These are phyloP conservation scores for Leptoteleia sp. DNA, from an alignment of 1,140 invertebrate genomes.

Conservation along the genomic window DNA sequence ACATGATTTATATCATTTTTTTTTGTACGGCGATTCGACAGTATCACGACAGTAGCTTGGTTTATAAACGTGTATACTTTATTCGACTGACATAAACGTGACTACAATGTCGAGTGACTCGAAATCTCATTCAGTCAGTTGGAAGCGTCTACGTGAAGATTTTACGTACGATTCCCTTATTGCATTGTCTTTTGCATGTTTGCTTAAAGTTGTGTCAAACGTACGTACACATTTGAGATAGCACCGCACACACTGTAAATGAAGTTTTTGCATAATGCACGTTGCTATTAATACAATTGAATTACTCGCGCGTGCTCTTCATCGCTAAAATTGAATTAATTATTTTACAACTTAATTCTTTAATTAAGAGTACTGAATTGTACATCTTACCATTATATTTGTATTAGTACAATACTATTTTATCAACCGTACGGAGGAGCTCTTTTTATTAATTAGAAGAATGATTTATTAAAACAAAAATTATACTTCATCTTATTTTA, in stretches of 20 bases:
- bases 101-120: conserved; percentile 34
- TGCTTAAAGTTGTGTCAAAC: conserved; percentile 52
- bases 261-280: conserved; percentile 38
- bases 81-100: conserved; percentile 47
- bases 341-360: conserved; percentile 26
- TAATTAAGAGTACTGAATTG: no score
- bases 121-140: conserved; percentile 53
- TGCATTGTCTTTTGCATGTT: conserved; percentile 54
- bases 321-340: conserved; percentile 21
- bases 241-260: conserved; percentile 21
- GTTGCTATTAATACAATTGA: conserved; percentile 28
- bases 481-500: no score
- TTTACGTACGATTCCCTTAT: conserved; percentile 51
- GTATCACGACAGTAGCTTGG: conserved; percentile 23
- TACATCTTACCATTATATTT: no score
- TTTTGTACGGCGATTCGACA: conserved; percentile 25
- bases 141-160: conserved; percentile 49
- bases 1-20: conserved; percentile 13
- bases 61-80: conserved; percentile 52
- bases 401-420: no score
- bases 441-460: no score
- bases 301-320: conserved; percentile 20
- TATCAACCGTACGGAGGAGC: no score
- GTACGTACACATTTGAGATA: conserved; percentile 30
- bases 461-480: no score